Percentiles rank a stretch among this genome's conserved stretches.
These are phyloP conservation scores for Platycnemis pennipes DNA, from an alignment of 2,888 invertebrate species.

Conservation along the genomic window DNA sequence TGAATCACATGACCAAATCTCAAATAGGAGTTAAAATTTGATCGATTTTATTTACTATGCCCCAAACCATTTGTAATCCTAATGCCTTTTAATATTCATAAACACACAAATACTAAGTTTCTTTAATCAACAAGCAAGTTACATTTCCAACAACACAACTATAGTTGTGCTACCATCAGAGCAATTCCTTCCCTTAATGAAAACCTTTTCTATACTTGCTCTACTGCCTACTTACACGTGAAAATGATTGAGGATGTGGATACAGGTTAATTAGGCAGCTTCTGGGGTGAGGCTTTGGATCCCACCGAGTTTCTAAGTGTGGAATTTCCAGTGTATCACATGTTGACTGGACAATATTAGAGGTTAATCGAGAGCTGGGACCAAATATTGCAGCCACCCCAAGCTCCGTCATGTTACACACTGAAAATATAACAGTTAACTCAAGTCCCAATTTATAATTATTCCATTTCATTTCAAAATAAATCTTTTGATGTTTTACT, in stretches of 20 bases:
- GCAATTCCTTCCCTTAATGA: too few relatives aligned
- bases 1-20: too few relatives aligned
- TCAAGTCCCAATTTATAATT: not conserved
- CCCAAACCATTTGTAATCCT: too few relatives aligned
- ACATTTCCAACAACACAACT: too few relatives aligned
- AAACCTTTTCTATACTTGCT: not conserved
- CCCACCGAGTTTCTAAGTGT: slow-evolving; percentile 89
- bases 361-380: slow-evolving; percentile 85
- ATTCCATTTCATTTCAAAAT: too few relatives aligned
- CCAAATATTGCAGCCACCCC: slow-evolving; percentile 93
- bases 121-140: too few relatives aligned
- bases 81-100: too few relatives aligned
- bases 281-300: slow-evolving; percentile 79
- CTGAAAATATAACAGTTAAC: slow-evolving; percentile 78
- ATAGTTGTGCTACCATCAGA: too few relatives aligned
- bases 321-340: slow-evolving; percentile 92
- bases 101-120: too few relatives aligned
- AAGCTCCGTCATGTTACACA: slow-evolving; percentile 83
- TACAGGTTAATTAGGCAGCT: slow-evolving; percentile 84
- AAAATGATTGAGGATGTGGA: slow-evolving; percentile 85
- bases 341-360: slow-evolving; percentile 90
- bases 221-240: slow-evolving; percentile 78
- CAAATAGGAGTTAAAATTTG: too few relatives aligned
- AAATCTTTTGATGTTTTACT: too few relatives aligned
- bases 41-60: too few relatives aligned